Percentiles rank a stretch among this genome's conserved stretches.
Evolutionary conservation across 2,113 vertebrate species (phyloP).

Genomic region (Oophaga pumilio): DNA sequence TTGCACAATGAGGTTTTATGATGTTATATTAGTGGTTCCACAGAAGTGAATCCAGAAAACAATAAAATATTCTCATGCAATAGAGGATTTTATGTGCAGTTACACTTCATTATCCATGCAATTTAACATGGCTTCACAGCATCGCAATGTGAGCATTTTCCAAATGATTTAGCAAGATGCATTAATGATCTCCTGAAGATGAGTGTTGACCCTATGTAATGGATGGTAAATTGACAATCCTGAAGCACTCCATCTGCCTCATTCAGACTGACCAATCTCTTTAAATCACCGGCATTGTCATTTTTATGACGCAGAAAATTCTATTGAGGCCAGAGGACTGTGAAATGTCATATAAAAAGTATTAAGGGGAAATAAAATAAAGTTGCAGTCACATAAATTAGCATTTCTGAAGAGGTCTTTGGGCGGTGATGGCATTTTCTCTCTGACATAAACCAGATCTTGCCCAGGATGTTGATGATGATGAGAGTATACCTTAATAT

Average conservation of each 20-base stretch:
- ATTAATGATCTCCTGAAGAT: conserved; percentile 74
- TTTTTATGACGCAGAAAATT: conserved; percentile 71
- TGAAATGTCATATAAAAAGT: conserved; percentile 74
- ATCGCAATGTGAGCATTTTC: conserved; percentile 64
- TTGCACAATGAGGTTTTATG: conserved; percentile 64
- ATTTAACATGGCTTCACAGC: conserved; percentile 66
- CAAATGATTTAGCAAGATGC: conserved; percentile 71
- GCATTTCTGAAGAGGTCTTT: conserved; percentile 69
- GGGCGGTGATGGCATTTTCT: conserved; percentile 62
- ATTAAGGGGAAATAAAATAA: conserved; percentile 73
- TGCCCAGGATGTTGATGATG: conserved; percentile 29
- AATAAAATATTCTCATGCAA: conserved; percentile 62
- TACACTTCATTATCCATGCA: conserved; percentile 69
- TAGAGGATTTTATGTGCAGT: conserved; percentile 66
- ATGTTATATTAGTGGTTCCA: conserved; percentile 62
- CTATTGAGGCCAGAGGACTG: conserved; percentile 69
- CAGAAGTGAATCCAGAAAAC: conserved; percentile 64
- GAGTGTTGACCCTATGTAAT: conserved; percentile 75
- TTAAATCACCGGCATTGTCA: conserved; percentile 72
- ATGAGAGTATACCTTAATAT: not conserved
- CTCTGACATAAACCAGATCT: conserved; percentile 66
- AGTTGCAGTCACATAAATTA: conserved; percentile 69
- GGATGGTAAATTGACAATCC: conserved; percentile 72
- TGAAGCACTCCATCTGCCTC: conserved; percentile 71
- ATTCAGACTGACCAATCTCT: conserved; percentile 64